Conservation (phyloP, 2,888 invertebrate genomes). For the Girardia tigrina region DNA sequence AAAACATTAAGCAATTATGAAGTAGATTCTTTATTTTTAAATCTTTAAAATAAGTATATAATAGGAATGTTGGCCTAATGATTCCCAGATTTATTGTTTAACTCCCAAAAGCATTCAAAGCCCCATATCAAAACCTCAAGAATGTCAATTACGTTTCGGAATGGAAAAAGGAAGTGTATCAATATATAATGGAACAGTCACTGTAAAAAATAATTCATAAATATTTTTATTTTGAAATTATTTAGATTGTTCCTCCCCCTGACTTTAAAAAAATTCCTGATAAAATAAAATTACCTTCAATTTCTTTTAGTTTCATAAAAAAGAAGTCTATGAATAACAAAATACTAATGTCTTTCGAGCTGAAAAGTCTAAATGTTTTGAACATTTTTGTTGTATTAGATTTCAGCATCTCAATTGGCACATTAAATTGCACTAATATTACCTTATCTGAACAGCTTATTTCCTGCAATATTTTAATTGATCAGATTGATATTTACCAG, state of each 20-base stretch:
- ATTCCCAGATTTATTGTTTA: background rate
- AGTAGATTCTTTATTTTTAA: too few species aligned
- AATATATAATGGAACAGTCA: background rate
- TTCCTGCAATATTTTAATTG: background rate
- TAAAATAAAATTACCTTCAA: background rate
- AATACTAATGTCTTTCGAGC: background rate
- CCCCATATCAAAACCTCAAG: background rate
- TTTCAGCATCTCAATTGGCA: background rate
- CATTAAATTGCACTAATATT: background rate
- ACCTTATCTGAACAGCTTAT: background rate
- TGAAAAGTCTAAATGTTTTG: background rate
- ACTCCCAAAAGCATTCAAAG: background rate
- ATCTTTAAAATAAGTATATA: too few species aligned
- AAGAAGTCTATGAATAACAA: background rate
- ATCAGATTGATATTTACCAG: background rate
- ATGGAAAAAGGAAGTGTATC: conserved; percentile 3
- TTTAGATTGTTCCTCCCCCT: background rate
- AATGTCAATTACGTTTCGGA: background rate
- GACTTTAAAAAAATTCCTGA: background rate
- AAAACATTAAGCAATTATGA: background rate
- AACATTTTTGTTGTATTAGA: background rate
- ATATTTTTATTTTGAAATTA: background rate
- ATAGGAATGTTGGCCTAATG: background rate
- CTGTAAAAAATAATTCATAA: background rate
- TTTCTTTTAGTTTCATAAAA: background rate